These are phyloP conservation scores for Anthopleura sola DNA, from an alignment of 64 coral and sea anemone genomes.

Conservation along the genomic window DNA sequence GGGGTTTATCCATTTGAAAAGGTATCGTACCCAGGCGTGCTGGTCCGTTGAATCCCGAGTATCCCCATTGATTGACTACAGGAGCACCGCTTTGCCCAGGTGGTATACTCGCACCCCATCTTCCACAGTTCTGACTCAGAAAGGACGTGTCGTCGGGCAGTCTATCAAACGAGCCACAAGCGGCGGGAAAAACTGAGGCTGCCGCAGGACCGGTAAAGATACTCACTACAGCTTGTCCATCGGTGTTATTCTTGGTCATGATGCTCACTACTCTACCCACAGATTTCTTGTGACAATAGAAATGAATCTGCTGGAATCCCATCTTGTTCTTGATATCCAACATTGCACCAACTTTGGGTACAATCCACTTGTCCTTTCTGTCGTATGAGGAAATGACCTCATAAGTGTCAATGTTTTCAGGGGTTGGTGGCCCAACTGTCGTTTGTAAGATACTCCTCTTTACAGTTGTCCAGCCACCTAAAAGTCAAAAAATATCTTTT, in stretches of 20 bases:
- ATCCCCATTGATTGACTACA: neutral
- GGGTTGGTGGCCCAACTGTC: neutral
- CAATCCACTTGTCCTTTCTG: neutral
- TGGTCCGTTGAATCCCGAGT: neutral
- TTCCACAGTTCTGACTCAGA: neutral
- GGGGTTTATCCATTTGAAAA: neutral
- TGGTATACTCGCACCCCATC: neutral
- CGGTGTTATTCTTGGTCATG: constrained; percentile 26
- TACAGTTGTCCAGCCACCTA: neutral
- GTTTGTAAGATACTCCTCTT: neutral
- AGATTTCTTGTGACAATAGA: constrained; percentile 4
- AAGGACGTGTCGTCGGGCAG: constrained; percentile 1
- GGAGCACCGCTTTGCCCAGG: neutral
- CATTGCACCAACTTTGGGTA: neutral
- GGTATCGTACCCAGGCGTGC: neutral
- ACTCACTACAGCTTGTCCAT: neutral
- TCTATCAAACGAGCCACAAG: constrained; percentile 17
- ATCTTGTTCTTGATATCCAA: neutral
- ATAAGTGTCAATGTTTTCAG: neutral
- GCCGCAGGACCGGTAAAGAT: neutral
- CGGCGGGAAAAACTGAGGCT: neutral
- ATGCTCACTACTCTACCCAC: neutral
- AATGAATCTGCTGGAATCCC: constrained; percentile 13
- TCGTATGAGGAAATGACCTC: neutral
- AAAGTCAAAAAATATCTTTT: neutral